Conservation (phyloP, 2,888 invertebrate species). For the Parapristionchus giblindavisi region DNA sequence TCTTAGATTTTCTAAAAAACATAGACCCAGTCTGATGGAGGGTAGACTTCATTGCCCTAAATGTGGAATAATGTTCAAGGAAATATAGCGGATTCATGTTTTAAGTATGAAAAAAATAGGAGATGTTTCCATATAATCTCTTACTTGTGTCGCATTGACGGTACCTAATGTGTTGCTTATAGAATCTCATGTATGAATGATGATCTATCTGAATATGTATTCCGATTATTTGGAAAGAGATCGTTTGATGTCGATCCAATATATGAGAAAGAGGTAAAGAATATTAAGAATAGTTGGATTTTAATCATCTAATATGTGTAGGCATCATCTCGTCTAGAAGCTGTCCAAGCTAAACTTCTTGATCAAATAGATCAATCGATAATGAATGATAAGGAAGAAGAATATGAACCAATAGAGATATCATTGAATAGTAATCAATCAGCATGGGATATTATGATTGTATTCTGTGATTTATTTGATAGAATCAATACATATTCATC, state of each 20-base stretch:
- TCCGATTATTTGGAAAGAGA: neutral
- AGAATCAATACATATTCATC: slow-evolving; percentile 49
- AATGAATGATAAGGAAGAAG: neutral
- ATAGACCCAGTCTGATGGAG: no score
- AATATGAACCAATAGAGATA: neutral
- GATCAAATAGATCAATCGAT: neutral
- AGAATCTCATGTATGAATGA: neutral
- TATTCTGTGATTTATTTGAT: slow-evolving; percentile 56
- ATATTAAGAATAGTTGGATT: no score
- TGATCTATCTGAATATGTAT: neutral
- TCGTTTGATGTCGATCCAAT: slow-evolving; percentile 15
- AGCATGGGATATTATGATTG: slow-evolving; percentile 38
- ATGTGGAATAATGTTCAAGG: no score
- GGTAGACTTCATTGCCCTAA: no score
- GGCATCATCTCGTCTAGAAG: neutral
- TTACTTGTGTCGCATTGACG: no score
- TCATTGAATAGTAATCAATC: slow-evolving; percentile 5
- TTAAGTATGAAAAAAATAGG: no score
- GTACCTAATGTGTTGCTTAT: no score
- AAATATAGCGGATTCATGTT: no score
- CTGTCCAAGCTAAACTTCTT: neutral
- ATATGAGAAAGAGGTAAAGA: neutral
- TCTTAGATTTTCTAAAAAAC: no score
- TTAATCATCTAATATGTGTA: no score
- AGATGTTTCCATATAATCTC: no score